Base-by-base conservation (phyloP, 2,888 invertebrate species). In the Tillus elongatus region DNA sequence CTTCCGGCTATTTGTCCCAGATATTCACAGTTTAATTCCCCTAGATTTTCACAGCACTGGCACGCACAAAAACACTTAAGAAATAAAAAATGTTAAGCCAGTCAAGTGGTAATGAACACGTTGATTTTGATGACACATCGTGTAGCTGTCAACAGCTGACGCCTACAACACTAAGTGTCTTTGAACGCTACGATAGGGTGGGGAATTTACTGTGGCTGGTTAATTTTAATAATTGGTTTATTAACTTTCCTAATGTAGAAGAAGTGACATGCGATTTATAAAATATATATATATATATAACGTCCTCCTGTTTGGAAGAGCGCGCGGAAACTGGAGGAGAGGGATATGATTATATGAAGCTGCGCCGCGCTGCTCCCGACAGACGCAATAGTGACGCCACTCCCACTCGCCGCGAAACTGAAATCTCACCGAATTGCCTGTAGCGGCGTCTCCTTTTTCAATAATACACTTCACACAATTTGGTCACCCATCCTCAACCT, bases 301-400 rank as follows among this genome's bases (percentile, higher is more conserved):
- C 58, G 59, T 58, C 57, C 54, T 59, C 52, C 49, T 56, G 50
- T 54, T 51, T 46, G 44, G 57, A 57, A 53, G 54, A 52, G 53
- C 63, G 61, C 60, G 63, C 58, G 60, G 58, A 61, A 60, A 61
- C 61, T 57, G 57, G 53, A 48, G 39, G 51, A 54, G 54, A 54
- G 52, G 53, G 58, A 54, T 52, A 53, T 51, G 52, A 53, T 49
- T 54, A 46, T 51, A 45, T 51, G 61, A 56, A 47, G 58, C 58
- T 56, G 60, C 61, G 61, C 56, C 57, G 56, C 53, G 52, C 47
- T 48, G 53, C 46, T 45, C 37, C 50, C 44, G 32, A 41, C 42
- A 46, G 50, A 51, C 53, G 56, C 57, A 53, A 48, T 44, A 51
- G 43, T 51, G 54, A 54, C 58, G 58, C 60, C 59, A 59, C 61